Conservation (phyloP, 2,113 vertebrate species). For the Takifugu bimaculatus region DNA sequence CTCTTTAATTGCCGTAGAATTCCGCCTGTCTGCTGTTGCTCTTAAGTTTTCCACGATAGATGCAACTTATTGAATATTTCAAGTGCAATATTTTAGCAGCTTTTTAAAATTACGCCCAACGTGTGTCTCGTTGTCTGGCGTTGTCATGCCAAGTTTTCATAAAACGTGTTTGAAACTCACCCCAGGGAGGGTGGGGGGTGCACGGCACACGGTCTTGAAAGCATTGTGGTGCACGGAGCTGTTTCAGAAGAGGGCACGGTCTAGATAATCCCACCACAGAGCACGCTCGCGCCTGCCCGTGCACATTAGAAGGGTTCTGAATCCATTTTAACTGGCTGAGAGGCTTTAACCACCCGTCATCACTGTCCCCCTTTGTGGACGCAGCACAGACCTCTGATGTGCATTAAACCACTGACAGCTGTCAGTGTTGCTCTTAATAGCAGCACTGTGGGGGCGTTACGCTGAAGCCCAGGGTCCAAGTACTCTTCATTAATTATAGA, state of each 20-base stretch:
- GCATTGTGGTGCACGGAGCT: constrained; percentile 24
- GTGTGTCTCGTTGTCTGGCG: constrained; percentile 1
- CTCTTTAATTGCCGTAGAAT: not conserved
- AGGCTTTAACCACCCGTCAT: constrained; percentile 40
- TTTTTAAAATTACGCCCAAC: constrained; percentile 5
- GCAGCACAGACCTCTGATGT: constrained; percentile 53
- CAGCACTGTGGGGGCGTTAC: constrained; percentile 16
- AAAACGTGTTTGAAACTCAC: constrained; percentile 32
- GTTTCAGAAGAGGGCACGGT: constrained; percentile 32
- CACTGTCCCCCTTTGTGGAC: constrained; percentile 59
- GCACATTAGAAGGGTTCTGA: constrained; percentile 38
- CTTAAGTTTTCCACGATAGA: not conserved
- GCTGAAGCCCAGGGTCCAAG: constrained; percentile 52
- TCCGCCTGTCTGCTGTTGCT: not conserved
- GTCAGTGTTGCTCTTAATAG: constrained; percentile 55
- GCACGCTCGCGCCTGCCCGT: constrained; percentile 36
- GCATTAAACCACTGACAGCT: constrained; percentile 58
- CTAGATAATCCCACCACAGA: constrained; percentile 35
- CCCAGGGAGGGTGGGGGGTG: constrained; percentile 35
- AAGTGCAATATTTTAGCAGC: too few relatives aligned
- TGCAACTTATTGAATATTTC: too few relatives aligned
- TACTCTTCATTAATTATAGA: constrained; percentile 73
- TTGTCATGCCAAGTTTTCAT: constrained; percentile 25
- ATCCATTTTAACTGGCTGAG: constrained; percentile 43
- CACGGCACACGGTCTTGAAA: constrained; percentile 49